Conservation (phyloP, 1,140 invertebrate species). For the Hydropsyche tenuis region DNA sequence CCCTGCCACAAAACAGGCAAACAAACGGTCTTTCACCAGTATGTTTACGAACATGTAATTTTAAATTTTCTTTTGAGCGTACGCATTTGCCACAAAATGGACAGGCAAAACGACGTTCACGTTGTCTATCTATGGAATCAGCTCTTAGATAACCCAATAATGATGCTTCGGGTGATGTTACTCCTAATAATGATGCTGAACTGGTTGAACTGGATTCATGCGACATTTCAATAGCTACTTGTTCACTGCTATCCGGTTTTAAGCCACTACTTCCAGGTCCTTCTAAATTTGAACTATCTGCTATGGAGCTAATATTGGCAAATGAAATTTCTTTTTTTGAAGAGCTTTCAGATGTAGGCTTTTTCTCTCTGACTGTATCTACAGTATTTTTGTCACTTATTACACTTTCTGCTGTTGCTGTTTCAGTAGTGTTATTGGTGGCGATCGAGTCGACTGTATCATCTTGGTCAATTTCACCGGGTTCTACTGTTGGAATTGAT, state of each 20-base stretch:
- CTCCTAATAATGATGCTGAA: conserved; percentile 52
- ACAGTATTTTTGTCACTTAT: conserved; percentile 7
- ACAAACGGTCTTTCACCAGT: conserved; percentile 88
- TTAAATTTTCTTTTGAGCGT: conserved; percentile 85
- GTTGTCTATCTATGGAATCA: conserved; percentile 69
- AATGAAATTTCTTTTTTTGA: conserved; percentile 54
- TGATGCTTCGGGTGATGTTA: conserved; percentile 65
- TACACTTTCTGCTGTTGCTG: background rate
- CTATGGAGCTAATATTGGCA: conserved; percentile 60
- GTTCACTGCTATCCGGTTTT: conserved; percentile 40
- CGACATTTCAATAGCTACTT: conserved; percentile 50
- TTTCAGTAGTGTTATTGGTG: conserved; percentile 46
- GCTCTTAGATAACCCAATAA: conserved; percentile 69
- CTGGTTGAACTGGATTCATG: conserved; percentile 8
- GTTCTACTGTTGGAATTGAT: conserved; percentile 13
- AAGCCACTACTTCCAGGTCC: conserved; percentile 55
- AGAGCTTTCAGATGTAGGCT: conserved; percentile 35
- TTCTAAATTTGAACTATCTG: conserved; percentile 60
- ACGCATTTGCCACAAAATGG: conserved; percentile 90
- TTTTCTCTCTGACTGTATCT: conserved; percentile 30
- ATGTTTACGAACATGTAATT: conserved; percentile 87
- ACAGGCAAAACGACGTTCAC: conserved; percentile 78
- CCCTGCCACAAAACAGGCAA: conserved; percentile 84
- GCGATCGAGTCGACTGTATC: conserved; percentile 71
- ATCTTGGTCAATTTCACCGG: conserved; percentile 69